A percentile compares a stretch with the other conserved stretches of the same genome.
phyloP scores from a whole-genome alignment of 2,797 vertebrate species.

The Oceanodroma leucorhoa region DNA sequence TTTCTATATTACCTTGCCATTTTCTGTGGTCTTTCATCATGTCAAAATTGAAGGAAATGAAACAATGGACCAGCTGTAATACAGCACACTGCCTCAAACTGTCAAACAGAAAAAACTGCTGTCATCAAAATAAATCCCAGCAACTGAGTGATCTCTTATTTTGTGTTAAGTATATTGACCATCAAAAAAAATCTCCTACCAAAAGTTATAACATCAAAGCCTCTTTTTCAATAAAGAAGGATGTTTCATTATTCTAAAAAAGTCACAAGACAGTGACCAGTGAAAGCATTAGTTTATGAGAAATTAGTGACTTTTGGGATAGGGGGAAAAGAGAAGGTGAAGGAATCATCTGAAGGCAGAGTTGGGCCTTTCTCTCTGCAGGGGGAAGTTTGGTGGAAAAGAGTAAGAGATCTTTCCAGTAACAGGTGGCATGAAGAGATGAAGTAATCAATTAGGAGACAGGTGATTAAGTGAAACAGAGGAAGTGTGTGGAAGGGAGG shows the following conservation, averaged over 20 bases:
- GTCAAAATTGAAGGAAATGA: background rate
- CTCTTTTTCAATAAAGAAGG: background rate
- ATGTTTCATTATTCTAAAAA: background rate
- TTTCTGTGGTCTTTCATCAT: background rate
- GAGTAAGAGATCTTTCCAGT: background rate
- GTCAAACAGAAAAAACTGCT: background rate
- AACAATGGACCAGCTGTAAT: background rate
- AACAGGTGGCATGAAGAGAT: background rate
- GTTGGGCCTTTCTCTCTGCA: background rate
- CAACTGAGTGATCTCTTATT: background rate
- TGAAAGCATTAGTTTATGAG: background rate
- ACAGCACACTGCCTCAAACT: background rate
- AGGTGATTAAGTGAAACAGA: background rate
- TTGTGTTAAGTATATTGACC: background rate
- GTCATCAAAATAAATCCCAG: background rate
- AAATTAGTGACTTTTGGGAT: background rate
- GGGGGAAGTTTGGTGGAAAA: background rate
- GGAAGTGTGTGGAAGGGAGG: rapidly evolving
- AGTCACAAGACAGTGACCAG: background rate
- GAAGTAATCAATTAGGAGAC: background rate
- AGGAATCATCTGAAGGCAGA: background rate
- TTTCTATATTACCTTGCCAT: background rate
- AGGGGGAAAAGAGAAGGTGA: background rate
- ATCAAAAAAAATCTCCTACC: background rate
- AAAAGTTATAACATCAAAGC: background rate